These are phyloP conservation scores for Lasioglossum villosulum DNA, from an alignment of 2,888 invertebrate genomes.

Conservation along the genomic window DNA sequence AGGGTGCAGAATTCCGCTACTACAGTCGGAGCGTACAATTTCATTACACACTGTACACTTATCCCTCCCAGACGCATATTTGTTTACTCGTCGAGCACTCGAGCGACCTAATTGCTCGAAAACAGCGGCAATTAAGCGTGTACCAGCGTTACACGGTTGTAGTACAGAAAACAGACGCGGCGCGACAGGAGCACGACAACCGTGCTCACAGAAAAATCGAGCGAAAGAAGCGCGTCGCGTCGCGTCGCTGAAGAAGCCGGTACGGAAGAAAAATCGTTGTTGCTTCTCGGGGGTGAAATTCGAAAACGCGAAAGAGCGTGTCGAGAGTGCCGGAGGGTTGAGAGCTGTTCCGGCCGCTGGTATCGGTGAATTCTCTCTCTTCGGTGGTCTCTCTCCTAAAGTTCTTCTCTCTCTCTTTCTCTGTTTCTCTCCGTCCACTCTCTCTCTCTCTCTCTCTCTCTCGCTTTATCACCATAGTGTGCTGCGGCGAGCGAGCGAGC, in stretches of 20 bases:
- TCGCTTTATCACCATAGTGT: background rate
- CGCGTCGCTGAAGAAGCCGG: background rate
- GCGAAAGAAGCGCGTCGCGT: background rate
- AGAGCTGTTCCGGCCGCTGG: constrained; percentile 23
- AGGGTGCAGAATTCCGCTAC: too few relatives aligned
- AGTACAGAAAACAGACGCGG: background rate
- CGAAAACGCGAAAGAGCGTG: constrained; percentile 57
- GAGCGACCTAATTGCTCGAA: background rate
- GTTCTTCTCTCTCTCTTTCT: constrained; percentile 1
- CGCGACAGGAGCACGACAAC: background rate
- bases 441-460: background rate
- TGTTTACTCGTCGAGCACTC: background rate
- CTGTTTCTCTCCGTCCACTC: background rate
- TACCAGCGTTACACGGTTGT: background rate
- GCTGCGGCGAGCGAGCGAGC: constrained; percentile 16
- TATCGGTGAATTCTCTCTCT: constrained; percentile 24
- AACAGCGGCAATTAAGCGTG: background rate
- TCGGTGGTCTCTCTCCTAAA: background rate
- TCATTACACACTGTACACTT: background rate
- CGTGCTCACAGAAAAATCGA: background rate
- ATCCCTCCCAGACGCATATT: background rate
- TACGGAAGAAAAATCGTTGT: constrained; percentile 58
- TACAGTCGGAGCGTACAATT: background rate
- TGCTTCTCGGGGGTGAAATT: constrained; percentile 59
- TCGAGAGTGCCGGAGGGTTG: constrained; percentile 46